Conservation (phyloP, 1,140 invertebrate species). For the Berghia stephanieae region DNA sequence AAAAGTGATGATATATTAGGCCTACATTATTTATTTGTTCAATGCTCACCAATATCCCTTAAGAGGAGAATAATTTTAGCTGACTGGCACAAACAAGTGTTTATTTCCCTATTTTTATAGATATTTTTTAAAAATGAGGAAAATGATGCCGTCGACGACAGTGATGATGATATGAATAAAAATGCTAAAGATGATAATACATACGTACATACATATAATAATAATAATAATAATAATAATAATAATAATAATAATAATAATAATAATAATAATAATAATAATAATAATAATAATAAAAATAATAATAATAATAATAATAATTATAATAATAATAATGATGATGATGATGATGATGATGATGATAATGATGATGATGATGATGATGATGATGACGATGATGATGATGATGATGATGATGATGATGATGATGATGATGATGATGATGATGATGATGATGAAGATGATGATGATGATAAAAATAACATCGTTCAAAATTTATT, state of each 20-base stretch:
- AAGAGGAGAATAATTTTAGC: no score
- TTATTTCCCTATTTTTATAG: no score
- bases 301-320: not conserved
- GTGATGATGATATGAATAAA: not conserved
- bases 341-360: not conserved
- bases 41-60: no score
- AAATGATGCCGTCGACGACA: not conserved
- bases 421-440: not conserved
- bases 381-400: not conserved
- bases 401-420: not conserved
- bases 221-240: not conserved
- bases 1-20: no score
- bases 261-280: not conserved
- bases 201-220: not conserved
- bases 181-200: not conserved
- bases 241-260: not conserved
- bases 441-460: conserved; percentile 1
- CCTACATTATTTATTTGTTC: no score
- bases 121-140: no score
- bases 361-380: not conserved
- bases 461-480: no score
- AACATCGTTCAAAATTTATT: no score
- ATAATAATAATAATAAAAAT: not conserved
- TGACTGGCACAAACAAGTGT: no score
- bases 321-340: not conserved